Evolutionary conservation across 2,797 vertebrate genomes (phyloP), one percentile per base, ranked within the genome.

Genomic region (Crocidura indochinensis): DNA sequence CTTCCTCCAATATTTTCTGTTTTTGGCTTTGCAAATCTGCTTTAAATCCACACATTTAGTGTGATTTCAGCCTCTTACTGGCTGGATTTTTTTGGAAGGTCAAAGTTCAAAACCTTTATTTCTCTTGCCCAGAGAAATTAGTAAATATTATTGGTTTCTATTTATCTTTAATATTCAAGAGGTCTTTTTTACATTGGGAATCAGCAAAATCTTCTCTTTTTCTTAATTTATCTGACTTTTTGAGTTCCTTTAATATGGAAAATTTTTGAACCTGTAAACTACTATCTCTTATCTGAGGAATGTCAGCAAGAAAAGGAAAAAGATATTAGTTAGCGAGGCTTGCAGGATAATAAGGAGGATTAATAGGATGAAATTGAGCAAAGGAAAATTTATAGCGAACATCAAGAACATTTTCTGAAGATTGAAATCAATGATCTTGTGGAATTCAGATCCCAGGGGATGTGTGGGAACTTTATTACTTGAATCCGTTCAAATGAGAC

Each of bases 401-500:
- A 97, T 96, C 97, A 97, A 96, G 96, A 98, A 98, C 97, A 96
- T 97, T 97, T 97, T 98, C 97, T 95, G 82, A 97, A 97, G 93
- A 97, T 93, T 87, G 88, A 97, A 97, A 96, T 97, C 97, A 97
- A 96, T 97, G 97, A 97, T 96, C 86, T 77, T 96, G 96, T 96
- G 95, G 96, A 98, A 92, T 96, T 92, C 97, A 91, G 92, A 49
- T 97, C 97, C 97, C 96, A 81, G 68, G 96, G 96, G 97, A 97
- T 95, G 77, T 46, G 97, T 93, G 96, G 97, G 97, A 98, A 95
- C 97, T 97, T 97, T 92, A 86, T 96, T 97, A 96, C 97, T 97
- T 96, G 97, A 98, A 96, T 97, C 97, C 95, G 96, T 97, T 96
- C 97, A 97, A 98, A 92, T 96, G 94, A 97, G 97, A 98, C 97